phyloP scores from a whole-genome alignment of 2,888 invertebrate genomes.

The Drosophila bunnanda region DNA sequence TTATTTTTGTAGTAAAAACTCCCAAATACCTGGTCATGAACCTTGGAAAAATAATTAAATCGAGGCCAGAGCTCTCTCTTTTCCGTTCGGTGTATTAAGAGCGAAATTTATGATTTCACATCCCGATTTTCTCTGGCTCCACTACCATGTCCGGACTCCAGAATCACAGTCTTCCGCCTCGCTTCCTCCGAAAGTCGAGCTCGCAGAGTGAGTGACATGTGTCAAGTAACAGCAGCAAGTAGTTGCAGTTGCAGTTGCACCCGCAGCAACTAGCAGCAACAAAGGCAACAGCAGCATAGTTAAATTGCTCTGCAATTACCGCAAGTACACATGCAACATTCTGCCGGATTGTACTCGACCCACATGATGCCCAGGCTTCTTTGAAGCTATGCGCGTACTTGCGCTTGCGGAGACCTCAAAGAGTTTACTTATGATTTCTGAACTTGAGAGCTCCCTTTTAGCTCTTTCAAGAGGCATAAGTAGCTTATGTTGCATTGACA shows the following conservation, averaged over 20 bases:
- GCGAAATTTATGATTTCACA: constrained; percentile 13
- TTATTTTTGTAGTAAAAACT: neutral
- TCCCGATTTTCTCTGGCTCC: neutral
- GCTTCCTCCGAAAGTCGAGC: constrained; percentile 53
- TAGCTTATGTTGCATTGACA: constrained; percentile 39
- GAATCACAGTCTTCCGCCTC: constrained; percentile 49
- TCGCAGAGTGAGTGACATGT: constrained; percentile 74
- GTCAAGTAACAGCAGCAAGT: constrained; percentile 73
- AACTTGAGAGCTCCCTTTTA: neutral
- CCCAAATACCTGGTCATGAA: too few relatives aligned
- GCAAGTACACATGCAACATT: constrained; percentile 62
- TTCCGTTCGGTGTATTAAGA: constrained; percentile 1
- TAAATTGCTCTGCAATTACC: constrained; percentile 75
- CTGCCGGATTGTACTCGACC: constrained; percentile 35
- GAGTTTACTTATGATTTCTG: constrained; percentile 10
- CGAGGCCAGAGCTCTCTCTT: neutral
- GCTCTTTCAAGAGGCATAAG: constrained; percentile 11
- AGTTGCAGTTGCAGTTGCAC: constrained; percentile 25
- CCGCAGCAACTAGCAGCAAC: constrained; percentile 38
- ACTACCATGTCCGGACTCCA: neutral
- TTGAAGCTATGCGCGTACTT: neutral
- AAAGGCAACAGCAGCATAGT: constrained; percentile 52
- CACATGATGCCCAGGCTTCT: constrained; percentile 50
- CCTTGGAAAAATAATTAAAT: too few relatives aligned
- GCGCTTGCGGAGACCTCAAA: neutral